These are phyloP conservation scores for Hirudinaria manillensis DNA, from an alignment of 2,888 invertebrate species.

Conservation along the genomic window DNA sequence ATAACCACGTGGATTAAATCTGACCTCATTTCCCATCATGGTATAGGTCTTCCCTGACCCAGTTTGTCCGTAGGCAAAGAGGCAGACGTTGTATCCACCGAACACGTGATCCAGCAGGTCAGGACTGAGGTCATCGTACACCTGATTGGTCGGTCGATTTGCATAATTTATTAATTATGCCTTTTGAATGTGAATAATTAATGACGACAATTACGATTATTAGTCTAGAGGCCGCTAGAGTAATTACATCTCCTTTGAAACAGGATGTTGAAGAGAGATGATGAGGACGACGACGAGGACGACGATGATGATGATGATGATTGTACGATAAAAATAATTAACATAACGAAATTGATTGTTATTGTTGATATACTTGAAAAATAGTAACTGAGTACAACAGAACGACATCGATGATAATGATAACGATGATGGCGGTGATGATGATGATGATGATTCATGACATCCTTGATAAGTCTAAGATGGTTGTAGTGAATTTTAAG, in stretches of 20 bases:
- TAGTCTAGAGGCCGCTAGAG: too few relatives aligned
- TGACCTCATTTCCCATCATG: constrained; percentile 72
- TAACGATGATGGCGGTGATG: neutral
- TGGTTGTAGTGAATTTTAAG: too few relatives aligned
- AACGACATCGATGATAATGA: neutral
- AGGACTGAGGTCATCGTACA: constrained; percentile 65
- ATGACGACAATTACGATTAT: neutral
- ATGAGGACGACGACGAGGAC: too few relatives aligned
- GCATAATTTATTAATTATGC: neutral
- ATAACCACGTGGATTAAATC: constrained; percentile 15
- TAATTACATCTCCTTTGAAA: too few relatives aligned
- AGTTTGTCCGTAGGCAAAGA: constrained; percentile 85
- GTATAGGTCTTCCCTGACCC: constrained; percentile 84
- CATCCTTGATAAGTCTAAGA: too few relatives aligned
- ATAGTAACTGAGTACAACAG: too few relatives aligned
- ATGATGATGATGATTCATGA: neutral
- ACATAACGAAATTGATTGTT: too few relatives aligned
- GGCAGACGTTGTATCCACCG: constrained; percentile 75
- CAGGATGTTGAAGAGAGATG: too few relatives aligned
- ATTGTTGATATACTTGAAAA: too few relatives aligned
- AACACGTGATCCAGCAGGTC: constrained; percentile 63
- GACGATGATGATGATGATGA: too few relatives aligned
- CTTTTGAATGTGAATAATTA: neutral
- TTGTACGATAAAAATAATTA: too few relatives aligned
- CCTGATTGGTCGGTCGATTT: constrained; percentile 53